These are phyloP conservation scores for Pomphorhynchus laevis DNA, from an alignment of 1,140 invertebrate genomes.

Conservation along the genomic window DNA sequence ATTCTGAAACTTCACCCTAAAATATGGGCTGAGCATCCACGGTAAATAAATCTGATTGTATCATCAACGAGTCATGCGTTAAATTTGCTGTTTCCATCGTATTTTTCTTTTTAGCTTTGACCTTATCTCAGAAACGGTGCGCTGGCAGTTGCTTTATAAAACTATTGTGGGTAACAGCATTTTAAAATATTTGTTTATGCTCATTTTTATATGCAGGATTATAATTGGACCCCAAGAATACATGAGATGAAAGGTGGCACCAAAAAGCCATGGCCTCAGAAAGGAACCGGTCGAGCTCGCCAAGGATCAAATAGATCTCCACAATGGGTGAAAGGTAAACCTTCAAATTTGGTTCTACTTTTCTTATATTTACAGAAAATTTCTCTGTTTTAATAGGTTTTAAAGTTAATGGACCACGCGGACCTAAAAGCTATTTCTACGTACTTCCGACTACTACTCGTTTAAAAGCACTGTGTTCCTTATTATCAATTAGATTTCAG, in stretches of 20 bases:
- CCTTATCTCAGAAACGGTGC: constrained; percentile 43
- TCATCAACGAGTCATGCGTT: background rate
- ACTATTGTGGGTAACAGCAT: constrained; percentile 29
- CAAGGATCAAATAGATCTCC: constrained; percentile 62
- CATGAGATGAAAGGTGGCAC: constrained; percentile 48
- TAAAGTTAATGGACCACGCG: constrained; percentile 43
- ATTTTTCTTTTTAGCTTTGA: constrained; percentile 30
- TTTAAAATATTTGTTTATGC: constrained; percentile 9
- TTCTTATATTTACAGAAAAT: background rate
- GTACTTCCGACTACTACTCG: constrained; percentile 44
- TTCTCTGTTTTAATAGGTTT: constrained; percentile 25
- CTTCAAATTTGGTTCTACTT: constrained; percentile 4
- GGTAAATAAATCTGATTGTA: constrained; percentile 12
- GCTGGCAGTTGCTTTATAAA: constrained; percentile 50
- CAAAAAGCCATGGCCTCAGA: constrained; percentile 70
- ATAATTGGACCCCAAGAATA: constrained; percentile 28
- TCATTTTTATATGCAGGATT: constrained; percentile 22
- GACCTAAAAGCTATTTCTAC: constrained; percentile 50
- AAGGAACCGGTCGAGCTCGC: constrained; percentile 46
- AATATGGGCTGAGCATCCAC: constrained; percentile 38
- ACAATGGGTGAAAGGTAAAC: constrained; percentile 29
- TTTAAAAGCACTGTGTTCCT: constrained; percentile 37
- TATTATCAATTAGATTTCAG: constrained; percentile 50
- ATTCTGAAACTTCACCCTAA: constrained; percentile 50
- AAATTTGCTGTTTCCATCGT: constrained; percentile 4